These are phyloP conservation scores for Phenganax marumi DNA, from an alignment of 92 coral and sea anemone genomes.

Conservation along the genomic window DNA sequence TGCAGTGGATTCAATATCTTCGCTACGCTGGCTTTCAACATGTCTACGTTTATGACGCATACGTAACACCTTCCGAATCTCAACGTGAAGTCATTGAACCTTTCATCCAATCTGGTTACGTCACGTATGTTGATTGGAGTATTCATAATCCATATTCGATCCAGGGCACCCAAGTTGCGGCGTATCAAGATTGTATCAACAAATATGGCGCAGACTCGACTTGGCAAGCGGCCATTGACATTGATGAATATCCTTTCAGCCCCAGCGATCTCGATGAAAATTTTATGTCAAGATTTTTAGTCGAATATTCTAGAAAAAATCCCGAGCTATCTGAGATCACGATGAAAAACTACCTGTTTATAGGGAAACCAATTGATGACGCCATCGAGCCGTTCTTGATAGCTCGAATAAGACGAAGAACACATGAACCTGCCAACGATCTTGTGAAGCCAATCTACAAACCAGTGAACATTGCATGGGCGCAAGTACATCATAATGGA, in stretches of 20 bases:
- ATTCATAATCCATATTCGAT: conserved; percentile 57
- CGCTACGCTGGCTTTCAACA: conserved; percentile 73
- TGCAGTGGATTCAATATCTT: conserved; percentile 62
- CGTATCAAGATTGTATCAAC: conserved; percentile 51
- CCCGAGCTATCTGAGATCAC: conserved; percentile 57
- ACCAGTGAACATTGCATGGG: conserved; percentile 24
- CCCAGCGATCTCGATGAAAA: conserved; percentile 49
- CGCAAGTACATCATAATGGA: conserved; percentile 59
- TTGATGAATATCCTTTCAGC: conserved; percentile 66
- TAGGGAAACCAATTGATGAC: conserved; percentile 63
- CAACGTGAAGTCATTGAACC: conserved; percentile 57
- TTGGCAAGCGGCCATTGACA: conserved; percentile 63
- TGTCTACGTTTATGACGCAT: conserved; percentile 67
- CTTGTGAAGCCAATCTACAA: conserved; percentile 65
- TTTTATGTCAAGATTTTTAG: conserved; percentile 52
- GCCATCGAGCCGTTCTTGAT: conserved; percentile 52
- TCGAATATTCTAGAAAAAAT: conserved; percentile 15
- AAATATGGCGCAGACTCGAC: conserved; percentile 41
- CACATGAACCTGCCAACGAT: conserved; percentile 49
- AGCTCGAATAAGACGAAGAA: conserved; percentile 63
- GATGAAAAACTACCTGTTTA: conserved; percentile 62
- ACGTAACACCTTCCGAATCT: conserved; percentile 54
- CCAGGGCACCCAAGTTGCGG: conserved; percentile 58
- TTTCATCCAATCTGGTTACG: conserved; percentile 59
- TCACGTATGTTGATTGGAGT: conserved; percentile 67